These are phyloP conservation scores for Strix uralensis DNA, from an alignment of 2,113 vertebrate genomes.

Conservation along the genomic window DNA sequence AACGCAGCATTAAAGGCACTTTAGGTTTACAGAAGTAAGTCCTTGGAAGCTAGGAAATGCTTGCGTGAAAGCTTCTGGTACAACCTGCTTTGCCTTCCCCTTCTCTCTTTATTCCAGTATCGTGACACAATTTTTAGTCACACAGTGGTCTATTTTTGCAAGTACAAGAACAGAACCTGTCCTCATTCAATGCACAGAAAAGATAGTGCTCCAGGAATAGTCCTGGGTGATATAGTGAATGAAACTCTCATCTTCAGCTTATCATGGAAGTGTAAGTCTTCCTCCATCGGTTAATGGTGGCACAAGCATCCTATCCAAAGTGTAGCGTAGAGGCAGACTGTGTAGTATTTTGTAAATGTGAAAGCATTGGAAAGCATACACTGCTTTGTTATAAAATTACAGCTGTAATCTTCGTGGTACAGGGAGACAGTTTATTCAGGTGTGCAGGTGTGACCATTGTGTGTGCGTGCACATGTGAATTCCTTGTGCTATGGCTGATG, in stretches of 20 bases:
- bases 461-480: background rate
- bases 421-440: background rate
- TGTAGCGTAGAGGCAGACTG: background rate
- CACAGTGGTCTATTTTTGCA: background rate
- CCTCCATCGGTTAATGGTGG: background rate
- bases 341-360: background rate
- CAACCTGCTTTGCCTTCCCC: background rate
- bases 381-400: background rate
- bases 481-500: background rate
- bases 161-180: background rate
- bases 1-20: background rate
- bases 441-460: background rate
- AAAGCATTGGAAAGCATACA: background rate
- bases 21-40: background rate
- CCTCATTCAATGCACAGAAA: background rate
- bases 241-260: background rate
- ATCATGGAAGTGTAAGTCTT: background rate
- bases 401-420: background rate
- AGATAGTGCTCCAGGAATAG: background rate
- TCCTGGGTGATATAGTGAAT: background rate
- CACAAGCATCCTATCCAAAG: background rate
- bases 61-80: background rate
- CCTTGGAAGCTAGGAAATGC: background rate
- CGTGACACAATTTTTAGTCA: background rate
- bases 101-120: background rate